phyloP scores from a whole-genome alignment of 2,113 vertebrate species.

The Butastur rufipennis region DNA sequence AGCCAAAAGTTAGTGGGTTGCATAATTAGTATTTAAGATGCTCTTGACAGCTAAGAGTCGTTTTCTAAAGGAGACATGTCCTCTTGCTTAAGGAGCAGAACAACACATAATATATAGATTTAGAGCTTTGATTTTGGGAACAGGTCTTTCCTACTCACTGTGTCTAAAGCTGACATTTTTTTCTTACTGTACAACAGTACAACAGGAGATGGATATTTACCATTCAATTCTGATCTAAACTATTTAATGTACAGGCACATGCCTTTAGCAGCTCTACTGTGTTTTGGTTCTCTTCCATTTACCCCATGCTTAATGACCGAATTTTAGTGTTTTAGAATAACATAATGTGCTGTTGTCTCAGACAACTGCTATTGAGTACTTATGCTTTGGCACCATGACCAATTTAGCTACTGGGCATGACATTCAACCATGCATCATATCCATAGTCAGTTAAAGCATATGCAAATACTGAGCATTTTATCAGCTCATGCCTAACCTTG shows the following conservation, averaged over 20 bases:
- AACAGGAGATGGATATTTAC: background rate
- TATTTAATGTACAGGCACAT: background rate
- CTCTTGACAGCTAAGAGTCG: background rate
- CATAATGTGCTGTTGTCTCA: slow-evolving; percentile 13
- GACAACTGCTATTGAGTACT: background rate
- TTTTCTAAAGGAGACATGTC: background rate
- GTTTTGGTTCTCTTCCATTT: background rate
- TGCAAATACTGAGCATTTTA: background rate
- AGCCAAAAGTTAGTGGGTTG: background rate
- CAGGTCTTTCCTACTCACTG: background rate
- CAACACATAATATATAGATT: background rate
- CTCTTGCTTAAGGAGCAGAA: background rate
- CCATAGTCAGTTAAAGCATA: background rate
- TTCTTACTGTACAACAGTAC: background rate
- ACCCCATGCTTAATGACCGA: slow-evolving; percentile 13
- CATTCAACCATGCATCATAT: background rate
- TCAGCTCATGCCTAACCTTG: background rate
- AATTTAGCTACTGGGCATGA: background rate
- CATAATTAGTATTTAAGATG: background rate
- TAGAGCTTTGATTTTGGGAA: background rate
- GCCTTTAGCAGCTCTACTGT: background rate
- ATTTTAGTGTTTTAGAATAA: background rate
- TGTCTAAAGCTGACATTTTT: background rate
- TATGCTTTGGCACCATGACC: background rate
- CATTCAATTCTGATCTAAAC: background rate